Evolutionary conservation across 2,888 invertebrate species (phyloP).

Genomic region (Malthinus seriepunctatus): DNA sequence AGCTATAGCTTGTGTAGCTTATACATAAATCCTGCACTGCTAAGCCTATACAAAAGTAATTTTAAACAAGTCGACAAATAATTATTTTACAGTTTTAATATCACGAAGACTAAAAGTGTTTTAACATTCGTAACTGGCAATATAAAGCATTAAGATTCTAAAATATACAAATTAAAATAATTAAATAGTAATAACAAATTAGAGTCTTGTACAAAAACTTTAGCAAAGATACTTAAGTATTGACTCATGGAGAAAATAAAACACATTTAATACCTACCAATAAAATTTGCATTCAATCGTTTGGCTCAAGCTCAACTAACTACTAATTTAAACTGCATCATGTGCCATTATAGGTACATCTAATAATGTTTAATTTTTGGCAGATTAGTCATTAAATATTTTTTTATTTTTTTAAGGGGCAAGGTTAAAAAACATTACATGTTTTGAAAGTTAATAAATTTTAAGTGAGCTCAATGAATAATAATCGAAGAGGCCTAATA

Average conservation of each 20-base stretch:
- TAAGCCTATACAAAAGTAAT: too few species aligned
- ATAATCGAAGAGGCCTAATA: constrained; percentile 7
- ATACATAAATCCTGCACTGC: too few species aligned
- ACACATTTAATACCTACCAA: constrained; percentile 9
- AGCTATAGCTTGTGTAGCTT: too few species aligned
- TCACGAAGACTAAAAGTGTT: too few species aligned
- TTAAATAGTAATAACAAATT: too few species aligned
- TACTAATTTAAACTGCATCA: constrained; percentile 10
- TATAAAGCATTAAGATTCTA: too few species aligned
- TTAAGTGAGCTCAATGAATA: constrained; percentile 3
- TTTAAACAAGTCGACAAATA: too few species aligned
- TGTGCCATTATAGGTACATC: not conserved
- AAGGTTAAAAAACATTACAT: not conserved
- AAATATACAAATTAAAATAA: too few species aligned
- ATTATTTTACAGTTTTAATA: too few species aligned
- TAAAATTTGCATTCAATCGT: constrained; percentile 20
- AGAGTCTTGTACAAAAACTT: constrained; percentile 8
- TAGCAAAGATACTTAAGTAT: constrained; percentile 8
- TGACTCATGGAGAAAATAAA: constrained; percentile 16
- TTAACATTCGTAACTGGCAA: too few species aligned
- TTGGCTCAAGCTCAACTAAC: constrained; percentile 16
- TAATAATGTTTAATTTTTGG: not conserved
- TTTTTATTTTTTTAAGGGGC: not conserved
- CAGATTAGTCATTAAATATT: not conserved
- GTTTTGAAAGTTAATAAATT: constrained; percentile 13